These are phyloP conservation scores for Oscheius onirici DNA, from an alignment of 2,888 invertebrate genomes.

Conservation along the genomic window DNA sequence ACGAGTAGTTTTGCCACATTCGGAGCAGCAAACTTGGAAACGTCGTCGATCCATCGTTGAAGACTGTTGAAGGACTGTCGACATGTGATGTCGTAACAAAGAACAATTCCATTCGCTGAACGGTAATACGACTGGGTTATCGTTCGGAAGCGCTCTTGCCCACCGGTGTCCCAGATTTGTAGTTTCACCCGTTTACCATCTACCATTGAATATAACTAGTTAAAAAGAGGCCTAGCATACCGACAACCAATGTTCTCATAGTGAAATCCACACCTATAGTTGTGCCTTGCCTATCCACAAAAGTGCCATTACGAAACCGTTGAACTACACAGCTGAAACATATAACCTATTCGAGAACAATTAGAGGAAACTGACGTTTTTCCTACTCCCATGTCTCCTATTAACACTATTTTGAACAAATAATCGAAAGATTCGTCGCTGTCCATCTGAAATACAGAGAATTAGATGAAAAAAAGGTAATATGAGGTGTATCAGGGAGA, in stretches of 20 bases:
- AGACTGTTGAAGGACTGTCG: constrained; percentile 88
- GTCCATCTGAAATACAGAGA: constrained; percentile 42
- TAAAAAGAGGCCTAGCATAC: constrained; percentile 68
- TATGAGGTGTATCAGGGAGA: not conserved
- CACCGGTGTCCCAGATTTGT: constrained; percentile 93
- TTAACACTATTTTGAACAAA: constrained; percentile 67
- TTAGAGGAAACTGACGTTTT: constrained; percentile 78
- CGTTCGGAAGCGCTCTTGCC: constrained; percentile 87
- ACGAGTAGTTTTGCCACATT: constrained; percentile 89
- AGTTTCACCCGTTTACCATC: constrained; percentile 96
- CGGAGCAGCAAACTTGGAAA: constrained; percentile 89
- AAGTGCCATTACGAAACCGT: constrained; percentile 92
- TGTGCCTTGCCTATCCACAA: constrained; percentile 91
- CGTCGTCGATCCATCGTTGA: constrained; percentile 93
- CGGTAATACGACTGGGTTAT: constrained; percentile 84
- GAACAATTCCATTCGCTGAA: constrained; percentile 93
- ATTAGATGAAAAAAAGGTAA: not conserved
- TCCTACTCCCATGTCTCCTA: constrained; percentile 72
- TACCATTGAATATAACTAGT: no score
- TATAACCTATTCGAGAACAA: not conserved
- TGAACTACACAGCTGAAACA: constrained; percentile 83
- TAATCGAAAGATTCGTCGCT: constrained; percentile 80
- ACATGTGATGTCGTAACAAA: constrained; percentile 96
- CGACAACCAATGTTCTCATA: constrained; percentile 93
- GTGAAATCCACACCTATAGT: constrained; percentile 98